Percentiles rank a stretch among this genome's conserved stretches.
phyloP scores from a whole-genome alignment of 2,888 invertebrate species.

The Eupithecia abbreviata region DNA sequence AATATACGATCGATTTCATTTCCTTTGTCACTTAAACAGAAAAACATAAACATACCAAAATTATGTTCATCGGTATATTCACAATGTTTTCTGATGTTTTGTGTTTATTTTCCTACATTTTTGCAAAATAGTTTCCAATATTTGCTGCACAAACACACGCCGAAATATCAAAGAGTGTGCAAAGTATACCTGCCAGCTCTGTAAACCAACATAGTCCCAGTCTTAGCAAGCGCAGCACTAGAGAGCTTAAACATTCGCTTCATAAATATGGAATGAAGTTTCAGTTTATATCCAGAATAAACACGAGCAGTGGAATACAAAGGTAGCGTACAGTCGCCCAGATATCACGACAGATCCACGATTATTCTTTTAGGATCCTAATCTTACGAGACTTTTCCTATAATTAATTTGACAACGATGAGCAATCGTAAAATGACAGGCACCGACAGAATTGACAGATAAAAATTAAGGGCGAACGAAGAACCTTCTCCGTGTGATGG shows the following conservation, averaged over 20 bases:
- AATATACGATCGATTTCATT: not conserved
- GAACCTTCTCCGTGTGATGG: no score
- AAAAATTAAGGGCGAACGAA: no score
- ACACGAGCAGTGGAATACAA: constrained; percentile 38
- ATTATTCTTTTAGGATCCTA: not conserved
- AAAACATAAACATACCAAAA: no score
- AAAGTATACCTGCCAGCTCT: not conserved
- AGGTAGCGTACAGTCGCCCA: constrained; percentile 27
- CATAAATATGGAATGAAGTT: constrained; percentile 43
- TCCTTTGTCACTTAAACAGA: not conserved
- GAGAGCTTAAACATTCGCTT: constrained; percentile 43
- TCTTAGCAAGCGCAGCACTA: constrained; percentile 32
- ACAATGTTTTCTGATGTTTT: not conserved
- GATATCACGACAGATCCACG: not conserved
- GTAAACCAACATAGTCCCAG: constrained; percentile 12
- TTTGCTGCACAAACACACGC: not conserved
- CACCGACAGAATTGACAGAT: no score
- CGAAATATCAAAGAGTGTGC: not conserved
- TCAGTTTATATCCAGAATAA: constrained; percentile 34
- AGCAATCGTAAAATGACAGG: no score
- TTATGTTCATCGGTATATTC: no score
- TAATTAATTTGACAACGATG: no score
- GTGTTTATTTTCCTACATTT: no score
- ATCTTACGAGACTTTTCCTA: no score
- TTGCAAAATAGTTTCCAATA: not conserved